A percentile compares a stretch with the other conserved stretches of the same genome.
Evolutionary conservation across 1,140 invertebrate genomes (phyloP).

Genomic region (Ceratoteleas bidentatus): DNA sequence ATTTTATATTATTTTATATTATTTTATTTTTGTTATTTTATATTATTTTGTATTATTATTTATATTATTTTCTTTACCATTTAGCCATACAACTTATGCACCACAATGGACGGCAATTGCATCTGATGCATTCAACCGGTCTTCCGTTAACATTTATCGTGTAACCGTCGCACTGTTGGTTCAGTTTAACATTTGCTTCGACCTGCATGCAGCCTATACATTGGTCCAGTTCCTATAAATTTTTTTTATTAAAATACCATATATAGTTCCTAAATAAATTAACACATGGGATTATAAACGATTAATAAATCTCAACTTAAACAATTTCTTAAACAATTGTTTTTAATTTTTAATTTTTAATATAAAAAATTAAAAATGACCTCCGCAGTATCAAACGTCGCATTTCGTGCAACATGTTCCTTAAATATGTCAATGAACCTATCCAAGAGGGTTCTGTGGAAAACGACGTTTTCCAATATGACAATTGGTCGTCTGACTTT

Average conservation of each 20-base stretch:
- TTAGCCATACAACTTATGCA: constrained; percentile 92
- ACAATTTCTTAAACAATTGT: too few species aligned
- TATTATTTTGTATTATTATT: too few species aligned
- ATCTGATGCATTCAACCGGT: constrained; percentile 82
- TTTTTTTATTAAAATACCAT: too few species aligned
- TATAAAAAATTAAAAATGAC: constrained; percentile 46
- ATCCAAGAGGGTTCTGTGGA: constrained; percentile 90
- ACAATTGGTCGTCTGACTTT: constrained; percentile 87
- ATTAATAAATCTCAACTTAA: too few species aligned
- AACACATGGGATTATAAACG: too few species aligned
- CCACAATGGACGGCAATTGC: constrained; percentile 93
- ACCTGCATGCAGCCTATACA: constrained; percentile 95
- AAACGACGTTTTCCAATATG: constrained; percentile 89
- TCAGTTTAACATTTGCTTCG: constrained; percentile 90
- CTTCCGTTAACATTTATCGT: constrained; percentile 67
- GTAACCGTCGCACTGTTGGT: constrained; percentile 85
- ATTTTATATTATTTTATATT: too few species aligned
- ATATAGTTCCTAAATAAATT: too few species aligned
- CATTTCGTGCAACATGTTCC: constrained; percentile 88
- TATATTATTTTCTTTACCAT: constrained; percentile 84
- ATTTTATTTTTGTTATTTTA: too few species aligned
- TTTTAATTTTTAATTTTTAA: constrained; percentile 22
- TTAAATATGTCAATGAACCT: constrained; percentile 92
- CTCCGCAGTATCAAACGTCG: constrained; percentile 84
- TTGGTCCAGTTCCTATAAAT: constrained; percentile 89